Evolutionary conservation across 1,140 invertebrate species (phyloP).

Genomic region (Heliconius himera): DNA sequence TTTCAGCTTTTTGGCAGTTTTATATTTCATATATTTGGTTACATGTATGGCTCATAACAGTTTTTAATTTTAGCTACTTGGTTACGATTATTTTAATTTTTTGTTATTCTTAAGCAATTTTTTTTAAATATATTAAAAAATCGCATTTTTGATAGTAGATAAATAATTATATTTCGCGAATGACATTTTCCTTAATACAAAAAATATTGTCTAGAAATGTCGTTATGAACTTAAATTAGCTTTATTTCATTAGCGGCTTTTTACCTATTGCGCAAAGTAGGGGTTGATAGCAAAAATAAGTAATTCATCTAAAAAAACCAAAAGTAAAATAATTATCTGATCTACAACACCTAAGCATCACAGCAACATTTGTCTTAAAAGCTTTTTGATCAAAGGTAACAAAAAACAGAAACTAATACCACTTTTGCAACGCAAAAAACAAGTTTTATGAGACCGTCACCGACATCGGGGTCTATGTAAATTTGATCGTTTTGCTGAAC

Average conservation of each 20-base stretch:
- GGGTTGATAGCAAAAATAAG: not conserved
- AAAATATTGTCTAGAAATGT: too few relatives aligned
- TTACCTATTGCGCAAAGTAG: too few relatives aligned
- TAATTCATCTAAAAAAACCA: not conserved
- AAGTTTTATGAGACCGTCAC: slow-evolving; percentile 27
- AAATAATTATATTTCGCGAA: too few relatives aligned
- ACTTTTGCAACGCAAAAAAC: not conserved
- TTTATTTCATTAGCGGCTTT: too few relatives aligned
- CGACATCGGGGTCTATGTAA: slow-evolving; percentile 45
- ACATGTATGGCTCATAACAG: too few relatives aligned
- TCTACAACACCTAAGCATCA: not conserved
- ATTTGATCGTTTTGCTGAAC: slow-evolving; percentile 51
- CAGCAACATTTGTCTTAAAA: not conserved
- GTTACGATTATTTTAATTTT: too few relatives aligned
- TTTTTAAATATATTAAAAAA: too few relatives aligned
- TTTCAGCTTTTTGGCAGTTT: not conserved
- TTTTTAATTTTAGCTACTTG: too few relatives aligned
- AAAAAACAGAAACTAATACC: not conserved
- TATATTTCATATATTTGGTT: not conserved
- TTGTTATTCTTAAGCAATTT: too few relatives aligned
- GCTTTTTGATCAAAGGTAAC: not conserved
- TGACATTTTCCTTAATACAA: too few relatives aligned
- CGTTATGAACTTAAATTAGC: too few relatives aligned
- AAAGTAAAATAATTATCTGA: not conserved
- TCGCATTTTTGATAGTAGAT: too few relatives aligned